Evolutionary conservation across 2,113 vertebrate species (phyloP), one percentile per base, ranked within the genome.

Genomic region (Hiodon tergisus): DNA sequence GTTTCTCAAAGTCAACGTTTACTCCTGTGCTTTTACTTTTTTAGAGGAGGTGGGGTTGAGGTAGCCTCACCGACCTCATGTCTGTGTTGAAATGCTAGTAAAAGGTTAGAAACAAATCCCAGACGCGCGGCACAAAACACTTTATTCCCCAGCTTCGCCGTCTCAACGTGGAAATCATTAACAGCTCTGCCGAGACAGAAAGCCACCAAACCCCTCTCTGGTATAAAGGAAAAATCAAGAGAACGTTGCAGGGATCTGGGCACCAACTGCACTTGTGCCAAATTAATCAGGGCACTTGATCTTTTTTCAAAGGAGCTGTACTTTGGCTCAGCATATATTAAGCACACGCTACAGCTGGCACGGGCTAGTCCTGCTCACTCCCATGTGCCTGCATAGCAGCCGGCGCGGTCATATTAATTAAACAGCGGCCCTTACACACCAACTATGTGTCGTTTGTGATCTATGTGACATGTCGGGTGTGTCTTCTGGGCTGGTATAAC

Each of bases 151-250:
- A 9, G 14, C 76, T 76, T 73, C 10, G 67, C 66, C 79, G 76
- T 79, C 69, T 54, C 62, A 69, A 80, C 77, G 77, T 85, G 85
- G 82, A 86, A 87, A 82, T 76, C 76, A 84, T 85, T 86, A 85
- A 81, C 75, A 80, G 75, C 67, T 74, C 53, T 57, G 81, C 75
- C 79, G 76, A 80, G 82, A 86, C 83, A 85, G 72, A 85, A 77
- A 60, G 75, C 79, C 81, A 82, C 67, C 66, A 79, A 76, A 70
- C 17, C 31, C 46, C 60, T 47, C 53, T 14, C 70, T 66, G 76
- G 72, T 58, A 78, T 31, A 77, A 82, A 80, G 80, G 65, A 6
- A 80, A 83, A 83, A 74, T 57, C 72, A 77, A 81, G 67, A 69
- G 57, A 75, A 81, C 31, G 3, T 67, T 55, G 58, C 73, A 71